A percentile compares a stretch with the other conserved stretches of the same genome.
phyloP scores from a whole-genome alignment of 2,797 vertebrate genomes.

The Spinibarbus caldwelli region DNA sequence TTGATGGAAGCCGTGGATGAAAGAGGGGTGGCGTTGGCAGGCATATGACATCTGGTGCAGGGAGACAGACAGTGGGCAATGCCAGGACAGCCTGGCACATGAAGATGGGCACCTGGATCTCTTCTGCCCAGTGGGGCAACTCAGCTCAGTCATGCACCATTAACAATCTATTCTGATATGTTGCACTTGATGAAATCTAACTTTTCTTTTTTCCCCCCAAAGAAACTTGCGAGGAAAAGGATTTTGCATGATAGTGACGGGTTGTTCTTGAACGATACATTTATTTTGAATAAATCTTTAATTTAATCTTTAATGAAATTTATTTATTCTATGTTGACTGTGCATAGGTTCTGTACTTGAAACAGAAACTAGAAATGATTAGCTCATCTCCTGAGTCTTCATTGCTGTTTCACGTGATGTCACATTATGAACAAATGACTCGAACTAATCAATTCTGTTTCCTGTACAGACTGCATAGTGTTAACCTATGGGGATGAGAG shows the following conservation, averaged over 20 bases:
- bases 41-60: slow-evolving; percentile 54
- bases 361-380: neutral
- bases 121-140: slow-evolving; percentile 54
- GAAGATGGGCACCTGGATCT: slow-evolving; percentile 61
- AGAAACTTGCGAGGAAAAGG: neutral
- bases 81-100: slow-evolving; percentile 71
- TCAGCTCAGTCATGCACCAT: slow-evolving; percentile 52
- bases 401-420: too few species aligned
- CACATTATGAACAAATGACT: neutral
- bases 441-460: neutral
- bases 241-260: neutral
- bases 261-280: too few species aligned
- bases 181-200: slow-evolving; percentile 13
- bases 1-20: slow-evolving; percentile 34
- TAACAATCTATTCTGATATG: slow-evolving; percentile 49
- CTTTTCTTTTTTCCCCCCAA: neutral
- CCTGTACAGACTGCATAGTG: neutral
- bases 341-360: neutral
- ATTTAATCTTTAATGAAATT: too few species aligned
- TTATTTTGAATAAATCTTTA: too few species aligned
- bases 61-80: slow-evolving; percentile 48
- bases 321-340: neutral
- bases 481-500: neutral
- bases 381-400: neutral
- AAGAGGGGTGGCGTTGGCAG: slow-evolving; percentile 36